Base-by-base conservation (phyloP, 1,140 invertebrate species). In the Proales similis region DNA sequence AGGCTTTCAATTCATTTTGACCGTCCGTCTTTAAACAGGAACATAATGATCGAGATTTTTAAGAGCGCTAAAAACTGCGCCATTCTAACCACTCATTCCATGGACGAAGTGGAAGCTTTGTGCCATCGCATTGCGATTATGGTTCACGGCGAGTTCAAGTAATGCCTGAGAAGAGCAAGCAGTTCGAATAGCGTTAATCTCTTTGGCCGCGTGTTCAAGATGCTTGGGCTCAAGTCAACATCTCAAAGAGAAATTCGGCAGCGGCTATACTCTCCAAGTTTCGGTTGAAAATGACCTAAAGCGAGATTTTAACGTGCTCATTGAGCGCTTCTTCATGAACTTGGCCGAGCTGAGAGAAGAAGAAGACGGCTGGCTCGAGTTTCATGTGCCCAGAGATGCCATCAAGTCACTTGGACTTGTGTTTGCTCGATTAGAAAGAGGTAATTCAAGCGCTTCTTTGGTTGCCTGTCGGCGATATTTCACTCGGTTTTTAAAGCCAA, bases 281-380 rank as follows among this genome's bases (percentile, higher is more conserved):
- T 53, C 20, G 47, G 68, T 74, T 12, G n/a, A 33, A 67, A n/a
- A 60, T 65, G 22, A 24, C 48, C 32, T 27, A 33, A 14, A n/a
- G 60, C 45, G 65, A 12, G 30, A 64, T 4, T 33, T 75, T n/a
- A 63, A 72, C 61, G 73, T 81, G 19, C 82, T 86, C 68, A 82
- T 88, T 2, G 72, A 71, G 11, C 74, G 79, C 27, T 69, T 84
- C 46, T 87, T 88, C 72, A 80, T 84, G 43, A 88, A 89, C 73
- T 81, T 84, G 0, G 79, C 83, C 12, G 81, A 82, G 0, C 79
- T 77, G 12, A 70, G 85, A 66, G 87, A 90, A 74, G 83, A 81
- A 69, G 90, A 89, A 76, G 83, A 82, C 1, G 85, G 88, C 69
- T 75, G 86, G 66, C 76, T 86, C 20, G 83, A 86, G 22, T 90